These are phyloP conservation scores for Cherax destructor DNA, from an alignment of 1,140 invertebrate species.

Conservation along the genomic window DNA sequence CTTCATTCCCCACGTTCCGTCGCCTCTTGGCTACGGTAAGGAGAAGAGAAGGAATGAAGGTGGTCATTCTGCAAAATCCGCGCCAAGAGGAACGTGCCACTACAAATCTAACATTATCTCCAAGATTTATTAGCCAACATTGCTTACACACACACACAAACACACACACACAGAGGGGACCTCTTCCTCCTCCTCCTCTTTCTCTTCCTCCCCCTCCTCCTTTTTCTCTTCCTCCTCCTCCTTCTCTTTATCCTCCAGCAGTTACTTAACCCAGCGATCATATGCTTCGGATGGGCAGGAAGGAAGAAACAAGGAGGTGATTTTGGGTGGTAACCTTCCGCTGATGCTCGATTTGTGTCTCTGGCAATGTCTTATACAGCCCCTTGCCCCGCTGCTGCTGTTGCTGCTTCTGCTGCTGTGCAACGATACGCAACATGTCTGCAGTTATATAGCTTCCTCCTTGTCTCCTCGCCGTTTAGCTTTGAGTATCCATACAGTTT, in stretches of 20 bases:
- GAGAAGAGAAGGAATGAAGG: neutral
- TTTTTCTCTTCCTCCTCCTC: too few relatives aligned
- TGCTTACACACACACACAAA: constrained; percentile 3
- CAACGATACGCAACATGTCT: too few relatives aligned
- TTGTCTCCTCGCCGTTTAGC: neutral
- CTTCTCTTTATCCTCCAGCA: neutral
- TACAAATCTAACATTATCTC: constrained; percentile 42
- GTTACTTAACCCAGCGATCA: neutral
- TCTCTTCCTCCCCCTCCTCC: too few relatives aligned
- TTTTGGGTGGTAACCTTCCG: neutral
- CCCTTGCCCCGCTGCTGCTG: too few relatives aligned
- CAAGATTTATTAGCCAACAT: constrained; percentile 6
- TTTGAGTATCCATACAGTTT: neutral
- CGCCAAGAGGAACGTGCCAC: constrained; percentile 32
- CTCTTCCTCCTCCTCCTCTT: too few relatives aligned
- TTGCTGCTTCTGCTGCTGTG: too few relatives aligned
- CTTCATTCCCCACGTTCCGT: constrained; percentile 8
- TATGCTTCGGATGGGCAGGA: neutral
- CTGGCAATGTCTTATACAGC: neutral
- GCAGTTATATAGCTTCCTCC: too few relatives aligned
- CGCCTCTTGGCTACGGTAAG: constrained; percentile 13
- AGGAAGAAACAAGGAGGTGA: neutral
- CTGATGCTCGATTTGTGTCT: neutral
- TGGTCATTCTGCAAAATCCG: constrained; percentile 15
- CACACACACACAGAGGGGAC: too few relatives aligned